Evolutionary conservation across 23 tunicate species (phyloP), one percentile per base, ranked within the genome.

Genomic region (Ascidia mentula): DNA sequence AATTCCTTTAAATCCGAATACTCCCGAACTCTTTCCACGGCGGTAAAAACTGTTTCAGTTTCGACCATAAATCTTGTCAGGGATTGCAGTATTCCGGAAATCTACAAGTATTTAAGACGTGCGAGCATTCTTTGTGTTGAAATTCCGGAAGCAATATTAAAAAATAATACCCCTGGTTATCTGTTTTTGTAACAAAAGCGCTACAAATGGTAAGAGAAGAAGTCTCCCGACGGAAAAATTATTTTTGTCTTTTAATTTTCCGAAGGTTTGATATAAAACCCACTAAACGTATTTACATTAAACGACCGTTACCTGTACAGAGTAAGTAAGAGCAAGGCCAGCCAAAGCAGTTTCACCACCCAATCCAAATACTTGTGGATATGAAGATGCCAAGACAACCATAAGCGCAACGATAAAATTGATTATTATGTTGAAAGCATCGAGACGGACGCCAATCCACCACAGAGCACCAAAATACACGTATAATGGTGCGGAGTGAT

Each of bases 61-160:
- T 86, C 89, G 45, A 86, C 71, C n/a, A 84, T 69, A 39, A 86
- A 86, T 32, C 89, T 40, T n/a, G 80, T 84, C 33, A 84, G 70
- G 0, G 69, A 79, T 79, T 80, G 84, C 9, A 86, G 72, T 45
- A 86, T 31, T 6, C 89, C 89, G 73, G 89, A 60, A 69, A 86
- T 79, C 89, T 86, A 36, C 22, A 53, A n/a, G n/a, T n/a, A n/a
- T n/a, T n/a, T n/a, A n/a, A 53, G 1, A 6, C 65, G 13, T 9
- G 13, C 24, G 22, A 53, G 13, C 12, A 42, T 42, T 42, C 53
- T 9, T 12, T 42, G 15, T 42, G 53, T 42, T 9, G 53, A 15
- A 42, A 42, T 42, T 42, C 15, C 53, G 53, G 15, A 42, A 42
- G 53, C 53, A 42, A 9, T 42, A 42, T 42, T 42, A 42, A 42